Evolutionary conservation across 2,113 vertebrate genomes (phyloP).

Genomic region (Varanus salvator): DNA sequence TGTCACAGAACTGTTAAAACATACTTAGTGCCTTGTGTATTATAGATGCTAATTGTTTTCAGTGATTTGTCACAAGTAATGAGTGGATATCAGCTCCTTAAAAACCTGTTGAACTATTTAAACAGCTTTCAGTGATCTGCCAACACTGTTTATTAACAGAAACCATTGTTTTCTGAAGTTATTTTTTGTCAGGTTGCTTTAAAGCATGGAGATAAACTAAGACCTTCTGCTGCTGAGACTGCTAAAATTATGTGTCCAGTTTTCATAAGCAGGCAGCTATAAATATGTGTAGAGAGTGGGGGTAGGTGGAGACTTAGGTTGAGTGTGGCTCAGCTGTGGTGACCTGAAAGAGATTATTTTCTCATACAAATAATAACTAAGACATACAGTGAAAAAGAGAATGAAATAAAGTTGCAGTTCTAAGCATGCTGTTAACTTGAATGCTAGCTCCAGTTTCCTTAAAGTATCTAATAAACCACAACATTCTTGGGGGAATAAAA

Average conservation of each 20-base stretch:
- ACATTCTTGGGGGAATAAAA: too few relatives aligned
- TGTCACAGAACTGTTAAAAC: constrained; percentile 24
- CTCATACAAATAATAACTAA: not conserved
- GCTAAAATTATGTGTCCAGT: not conserved
- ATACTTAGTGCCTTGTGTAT: constrained; percentile 43
- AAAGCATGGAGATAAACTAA: not conserved
- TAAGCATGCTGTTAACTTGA: not conserved
- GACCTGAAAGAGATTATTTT: not conserved
- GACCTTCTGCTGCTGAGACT: not conserved
- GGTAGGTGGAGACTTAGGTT: not conserved
- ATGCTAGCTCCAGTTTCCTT: not conserved
- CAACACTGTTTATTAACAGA: constrained; percentile 34
- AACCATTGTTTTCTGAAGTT: constrained; percentile 40
- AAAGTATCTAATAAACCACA: not conserved
- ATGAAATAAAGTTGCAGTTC: not conserved
- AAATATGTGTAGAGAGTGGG: too few relatives aligned
- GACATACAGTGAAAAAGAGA: not conserved
- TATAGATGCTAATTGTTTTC: constrained; percentile 62
- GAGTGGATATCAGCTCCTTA: constrained; percentile 31
- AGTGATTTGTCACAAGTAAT: constrained; percentile 18
- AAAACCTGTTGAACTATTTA: constrained; percentile 50
- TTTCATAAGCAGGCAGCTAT: not conserved
- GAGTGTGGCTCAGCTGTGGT: not conserved
- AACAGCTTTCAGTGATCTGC: constrained; percentile 39
- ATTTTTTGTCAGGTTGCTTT: not conserved